Percentiles rank a stretch among this genome's conserved stretches.
phyloP scores from a whole-genome alignment of 2,113 vertebrate species.

The Poeciliopsis prolifica region DNA sequence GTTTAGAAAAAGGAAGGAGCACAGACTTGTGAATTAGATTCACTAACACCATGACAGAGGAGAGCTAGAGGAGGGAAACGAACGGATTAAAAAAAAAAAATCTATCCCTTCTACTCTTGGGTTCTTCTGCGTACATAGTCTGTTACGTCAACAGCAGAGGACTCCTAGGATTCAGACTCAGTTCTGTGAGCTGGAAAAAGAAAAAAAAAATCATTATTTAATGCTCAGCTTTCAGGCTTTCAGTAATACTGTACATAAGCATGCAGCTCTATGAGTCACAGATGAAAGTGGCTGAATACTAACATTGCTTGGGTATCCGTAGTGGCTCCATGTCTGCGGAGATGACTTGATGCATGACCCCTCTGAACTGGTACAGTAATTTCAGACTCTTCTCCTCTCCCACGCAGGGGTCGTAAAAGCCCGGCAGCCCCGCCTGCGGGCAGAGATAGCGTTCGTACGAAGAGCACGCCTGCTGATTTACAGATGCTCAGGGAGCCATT shows the following conservation, averaged over 20 bases:
- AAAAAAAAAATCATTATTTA: background rate
- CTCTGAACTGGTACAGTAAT: constrained; percentile 96
- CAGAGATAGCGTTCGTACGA: constrained; percentile 12
- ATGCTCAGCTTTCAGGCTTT: background rate
- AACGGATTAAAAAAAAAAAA: constrained; percentile 7
- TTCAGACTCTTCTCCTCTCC: constrained; percentile 97
- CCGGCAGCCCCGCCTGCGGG: constrained; percentile 89
- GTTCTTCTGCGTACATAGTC: constrained; percentile 42
- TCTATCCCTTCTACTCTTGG: constrained; percentile 20
- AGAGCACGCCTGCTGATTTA: background rate
- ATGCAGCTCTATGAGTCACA: background rate
- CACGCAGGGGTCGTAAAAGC: constrained; percentile 95
- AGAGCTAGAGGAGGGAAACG: constrained; percentile 28
- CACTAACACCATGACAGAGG: constrained; percentile 46
- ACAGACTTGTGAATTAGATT: constrained; percentile 41
- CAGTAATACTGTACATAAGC: constrained; percentile 2
- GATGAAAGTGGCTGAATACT: constrained; percentile 70
- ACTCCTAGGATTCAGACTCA: constrained; percentile 85
- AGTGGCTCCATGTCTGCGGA: constrained; percentile 88
- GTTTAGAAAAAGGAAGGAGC: constrained; percentile 37
- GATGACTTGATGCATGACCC: constrained; percentile 94
- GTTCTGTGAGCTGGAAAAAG: constrained; percentile 90
- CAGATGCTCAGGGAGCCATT: background rate
- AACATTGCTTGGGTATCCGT: constrained; percentile 97
- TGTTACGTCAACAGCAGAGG: constrained; percentile 7